These are phyloP conservation scores for Hippocampus abdominalis DNA, from an alignment of 2,113 vertebrate genomes.

Conservation along the genomic window DNA sequence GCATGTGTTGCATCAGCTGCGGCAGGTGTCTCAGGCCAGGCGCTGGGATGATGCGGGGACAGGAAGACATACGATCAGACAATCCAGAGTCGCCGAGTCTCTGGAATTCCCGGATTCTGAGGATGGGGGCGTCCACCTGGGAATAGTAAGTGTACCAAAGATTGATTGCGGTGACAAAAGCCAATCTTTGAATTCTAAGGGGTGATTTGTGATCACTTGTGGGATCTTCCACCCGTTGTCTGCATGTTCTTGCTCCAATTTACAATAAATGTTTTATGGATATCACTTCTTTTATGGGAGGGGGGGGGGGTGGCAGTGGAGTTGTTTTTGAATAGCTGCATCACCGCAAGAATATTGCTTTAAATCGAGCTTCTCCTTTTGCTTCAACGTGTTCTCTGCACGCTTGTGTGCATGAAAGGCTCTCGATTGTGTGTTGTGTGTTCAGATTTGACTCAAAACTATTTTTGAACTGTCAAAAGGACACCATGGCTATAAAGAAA, in stretches of 20 bases:
- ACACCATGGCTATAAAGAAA: conserved; percentile 89
- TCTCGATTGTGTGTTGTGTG: too few species aligned
- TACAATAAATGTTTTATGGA: too few species aligned
- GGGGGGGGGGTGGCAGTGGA: too few species aligned
- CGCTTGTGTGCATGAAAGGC: too few species aligned
- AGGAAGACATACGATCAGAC: conserved; percentile 56
- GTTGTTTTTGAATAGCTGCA: neutral
- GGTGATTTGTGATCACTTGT: neutral
- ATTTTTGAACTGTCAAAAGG: conserved; percentile 57
- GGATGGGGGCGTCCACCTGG: conserved; percentile 66
- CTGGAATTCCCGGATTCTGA: conserved; percentile 69
- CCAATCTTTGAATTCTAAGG: neutral
- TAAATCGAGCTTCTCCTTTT: neutral
- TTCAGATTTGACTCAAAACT: too few species aligned
- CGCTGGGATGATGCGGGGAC: conserved; percentile 66
- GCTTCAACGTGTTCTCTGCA: neutral
- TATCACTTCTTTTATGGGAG: too few species aligned
- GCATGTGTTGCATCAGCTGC: conserved; percentile 57
- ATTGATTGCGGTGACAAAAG: neutral
- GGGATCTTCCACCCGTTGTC: too few species aligned
- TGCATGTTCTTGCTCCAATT: too few species aligned
- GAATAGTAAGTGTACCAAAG: conserved; percentile 65
- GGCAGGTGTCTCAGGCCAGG: conserved; percentile 71
- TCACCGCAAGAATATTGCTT: neutral
- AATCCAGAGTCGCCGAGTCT: conserved; percentile 61